Evolutionary conservation across 2,113 vertebrate species (phyloP).

Genomic region (Austrofundulus limnaeus): DNA sequence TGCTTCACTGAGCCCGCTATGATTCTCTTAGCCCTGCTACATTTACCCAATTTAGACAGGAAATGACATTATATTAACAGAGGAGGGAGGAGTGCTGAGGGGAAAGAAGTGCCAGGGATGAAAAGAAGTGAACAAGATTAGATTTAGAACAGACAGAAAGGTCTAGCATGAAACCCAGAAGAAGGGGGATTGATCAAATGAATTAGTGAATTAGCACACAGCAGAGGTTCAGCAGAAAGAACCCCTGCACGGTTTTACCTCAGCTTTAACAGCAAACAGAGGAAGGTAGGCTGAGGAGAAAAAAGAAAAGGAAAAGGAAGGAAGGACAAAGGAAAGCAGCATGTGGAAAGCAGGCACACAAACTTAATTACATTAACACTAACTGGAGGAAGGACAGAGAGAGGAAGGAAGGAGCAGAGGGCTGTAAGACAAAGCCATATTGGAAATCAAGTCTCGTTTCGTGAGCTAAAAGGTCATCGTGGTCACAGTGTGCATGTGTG

Average conservation of each 20-base stretch:
- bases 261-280: slow-evolving; percentile 11
- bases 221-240: slow-evolving; percentile 27
- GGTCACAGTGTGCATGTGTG: slow-evolving; percentile 46
- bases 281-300: background rate
- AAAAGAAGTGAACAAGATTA: slow-evolving; percentile 39
- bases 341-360: slow-evolving; percentile 51
- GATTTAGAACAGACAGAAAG: slow-evolving; percentile 42
- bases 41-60: slow-evolving; percentile 65
- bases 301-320: slow-evolving; percentile 1
- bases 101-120: slow-evolving; percentile 9
- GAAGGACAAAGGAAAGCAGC: slow-evolving; percentile 48
- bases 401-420: slow-evolving; percentile 27
- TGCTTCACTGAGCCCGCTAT: slow-evolving; percentile 57
- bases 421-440: slow-evolving; percentile 66
- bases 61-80: slow-evolving; percentile 56
- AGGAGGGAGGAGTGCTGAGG: slow-evolving; percentile 4
- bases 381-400: slow-evolving; percentile 50
- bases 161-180: slow-evolving; percentile 20
- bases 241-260: slow-evolving; percentile 17
- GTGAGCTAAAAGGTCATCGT: slow-evolving; percentile 67
- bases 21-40: slow-evolving; percentile 43
- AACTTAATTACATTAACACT: slow-evolving; percentile 71
- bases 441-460: slow-evolving; percentile 74
- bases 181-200: slow-evolving; percentile 42
- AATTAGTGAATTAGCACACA: slow-evolving; percentile 44